These are phyloP conservation scores for Eubasilissa splendida DNA, from an alignment of 2,888 invertebrate genomes.

Conservation along the genomic window DNA sequence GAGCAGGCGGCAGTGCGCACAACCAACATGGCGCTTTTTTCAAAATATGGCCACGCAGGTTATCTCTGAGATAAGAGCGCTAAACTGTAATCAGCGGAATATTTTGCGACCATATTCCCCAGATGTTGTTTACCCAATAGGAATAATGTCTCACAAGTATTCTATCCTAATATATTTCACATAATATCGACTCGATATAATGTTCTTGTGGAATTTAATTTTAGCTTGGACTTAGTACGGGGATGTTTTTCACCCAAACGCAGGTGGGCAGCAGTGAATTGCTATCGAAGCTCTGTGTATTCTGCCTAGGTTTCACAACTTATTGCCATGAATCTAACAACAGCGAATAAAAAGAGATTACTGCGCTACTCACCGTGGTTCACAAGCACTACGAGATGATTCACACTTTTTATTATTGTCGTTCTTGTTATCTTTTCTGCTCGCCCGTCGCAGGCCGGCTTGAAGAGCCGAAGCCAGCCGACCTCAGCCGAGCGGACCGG, in stretches of 20 bases:
- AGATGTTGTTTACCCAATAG: neutral
- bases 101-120: neutral
- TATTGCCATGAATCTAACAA: slow-evolving; percentile 14
- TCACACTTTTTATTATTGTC: neutral
- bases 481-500: slow-evolving; percentile 53
- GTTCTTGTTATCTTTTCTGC: neutral
- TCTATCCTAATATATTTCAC: neutral
- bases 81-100: neutral
- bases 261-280: slow-evolving; percentile 54
- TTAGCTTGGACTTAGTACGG: slow-evolving; percentile 37
- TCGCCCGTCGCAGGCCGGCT: neutral
- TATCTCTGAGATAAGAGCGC: slow-evolving; percentile 55
- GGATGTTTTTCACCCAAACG: slow-evolving; percentile 53
- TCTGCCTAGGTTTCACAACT: slow-evolving; percentile 17
- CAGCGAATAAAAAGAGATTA: neutral
- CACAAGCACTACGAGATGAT: neutral
- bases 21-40: slow-evolving; percentile 51
- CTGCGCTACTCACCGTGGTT: neutral
- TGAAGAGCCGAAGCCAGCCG: slow-evolving; percentile 35
- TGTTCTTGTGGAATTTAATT: slow-evolving; percentile 38
- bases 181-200: slow-evolving; percentile 18
- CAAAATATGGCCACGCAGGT: slow-evolving; percentile 52
- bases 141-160: neutral
- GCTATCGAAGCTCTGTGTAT: slow-evolving; percentile 51
- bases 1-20: slow-evolving; percentile 7